These are phyloP conservation scores for Graphium colonna DNA, from an alignment of 2,888 invertebrate species.

Conservation along the genomic window DNA sequence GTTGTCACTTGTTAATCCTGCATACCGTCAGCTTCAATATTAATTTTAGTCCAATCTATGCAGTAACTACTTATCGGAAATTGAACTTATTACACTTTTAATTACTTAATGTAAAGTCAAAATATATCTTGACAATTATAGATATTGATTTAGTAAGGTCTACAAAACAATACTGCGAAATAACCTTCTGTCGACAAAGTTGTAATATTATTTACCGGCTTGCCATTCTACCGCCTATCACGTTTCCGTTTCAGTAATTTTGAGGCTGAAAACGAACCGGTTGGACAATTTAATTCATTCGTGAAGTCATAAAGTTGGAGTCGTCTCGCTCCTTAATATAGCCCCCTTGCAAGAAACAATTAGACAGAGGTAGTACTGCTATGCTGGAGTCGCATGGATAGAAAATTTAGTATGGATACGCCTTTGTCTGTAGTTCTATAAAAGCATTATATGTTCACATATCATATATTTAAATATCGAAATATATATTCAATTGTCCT, in stretches of 20 bases:
- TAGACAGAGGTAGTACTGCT: conserved; percentile 74
- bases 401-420: conserved; percentile 42
- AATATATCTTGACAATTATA: no score
- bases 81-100: no score
- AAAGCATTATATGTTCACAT: no score
- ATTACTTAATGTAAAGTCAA: no score
- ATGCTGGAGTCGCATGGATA: conserved; percentile 48
- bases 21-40: no score
- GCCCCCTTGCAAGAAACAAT: conserved; percentile 77
- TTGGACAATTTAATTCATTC: conserved; percentile 76
- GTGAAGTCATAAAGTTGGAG: conserved; percentile 73
- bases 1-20: no score
- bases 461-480: no score
- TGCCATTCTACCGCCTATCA: conserved; percentile 34
- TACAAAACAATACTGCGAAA: neutral
- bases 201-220: neutral
- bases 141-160: no score
- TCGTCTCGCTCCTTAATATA: conserved; percentile 76
- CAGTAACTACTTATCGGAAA: no score
- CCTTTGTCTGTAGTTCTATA: no score
- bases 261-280: conserved; percentile 64
- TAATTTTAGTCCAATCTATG: no score
- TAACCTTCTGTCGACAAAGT: neutral
- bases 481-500: no score
- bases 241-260: conserved; percentile 54